Conservation (phyloP, 2,113 vertebrate species). For the Panurus biarmicus region DNA sequence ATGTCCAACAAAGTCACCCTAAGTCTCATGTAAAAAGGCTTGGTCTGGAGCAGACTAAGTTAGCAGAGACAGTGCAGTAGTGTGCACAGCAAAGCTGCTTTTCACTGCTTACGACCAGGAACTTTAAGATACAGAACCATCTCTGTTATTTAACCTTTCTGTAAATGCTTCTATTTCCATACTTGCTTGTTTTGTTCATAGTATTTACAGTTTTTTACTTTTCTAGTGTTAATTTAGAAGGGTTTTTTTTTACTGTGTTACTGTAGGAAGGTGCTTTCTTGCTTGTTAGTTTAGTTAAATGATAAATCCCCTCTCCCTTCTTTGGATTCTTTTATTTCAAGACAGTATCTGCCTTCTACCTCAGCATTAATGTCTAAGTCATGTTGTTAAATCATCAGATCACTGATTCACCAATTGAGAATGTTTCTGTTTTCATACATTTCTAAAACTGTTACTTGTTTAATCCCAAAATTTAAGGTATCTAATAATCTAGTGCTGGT, state of each 20-base stretch:
- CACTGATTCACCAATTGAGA: neutral
- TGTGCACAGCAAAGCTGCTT: neutral
- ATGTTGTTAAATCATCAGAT: neutral
- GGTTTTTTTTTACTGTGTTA: neutral
- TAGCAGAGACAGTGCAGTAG: neutral
- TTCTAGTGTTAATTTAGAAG: neutral
- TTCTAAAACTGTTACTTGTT: neutral
- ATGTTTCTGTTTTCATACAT: neutral
- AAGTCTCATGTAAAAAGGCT: neutral
- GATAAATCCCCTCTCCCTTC: neutral
- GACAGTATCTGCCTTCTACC: neutral
- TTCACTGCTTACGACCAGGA: neutral
- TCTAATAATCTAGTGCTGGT: neutral
- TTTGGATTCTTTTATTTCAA: neutral
- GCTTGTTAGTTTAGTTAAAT: neutral
- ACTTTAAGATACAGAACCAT: neutral
- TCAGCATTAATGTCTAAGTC: neutral
- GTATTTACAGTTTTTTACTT: neutral
- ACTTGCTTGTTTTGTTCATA: neutral
- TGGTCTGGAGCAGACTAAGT: neutral
- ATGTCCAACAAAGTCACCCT: neutral
- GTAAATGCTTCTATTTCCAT: neutral
- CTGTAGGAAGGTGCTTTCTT: neutral
- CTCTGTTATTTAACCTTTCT: neutral
- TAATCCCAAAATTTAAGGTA: neutral